A percentile compares a stretch with the other conserved stretches of the same genome.
phyloP scores from a whole-genome alignment of 2,113 vertebrate species.

The Astur gentilis region DNA sequence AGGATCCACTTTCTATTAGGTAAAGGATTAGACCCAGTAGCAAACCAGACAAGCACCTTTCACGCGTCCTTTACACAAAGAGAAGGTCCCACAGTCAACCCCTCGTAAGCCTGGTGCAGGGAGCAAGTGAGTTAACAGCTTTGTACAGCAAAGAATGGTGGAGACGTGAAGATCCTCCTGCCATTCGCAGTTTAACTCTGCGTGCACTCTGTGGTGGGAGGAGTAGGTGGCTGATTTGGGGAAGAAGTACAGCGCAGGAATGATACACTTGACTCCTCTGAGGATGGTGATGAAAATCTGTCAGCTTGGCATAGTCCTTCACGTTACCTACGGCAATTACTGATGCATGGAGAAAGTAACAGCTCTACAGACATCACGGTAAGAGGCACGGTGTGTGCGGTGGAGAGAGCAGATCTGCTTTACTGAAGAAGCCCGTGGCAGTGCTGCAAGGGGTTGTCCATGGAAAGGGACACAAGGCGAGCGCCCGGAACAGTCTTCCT shows the following conservation, averaged over 20 bases:
- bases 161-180: slow-evolving; percentile 28
- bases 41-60: not conserved
- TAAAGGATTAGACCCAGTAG: not conserved
- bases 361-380: not conserved
- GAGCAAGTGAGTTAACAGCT: slow-evolving; percentile 13
- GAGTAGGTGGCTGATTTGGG: slow-evolving; percentile 53
- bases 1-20: not conserved
- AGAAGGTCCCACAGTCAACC: not conserved
- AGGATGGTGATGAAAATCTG: slow-evolving; percentile 54
- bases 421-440: not conserved
- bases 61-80: not conserved
- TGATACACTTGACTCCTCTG: slow-evolving; percentile 40
- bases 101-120: not conserved
- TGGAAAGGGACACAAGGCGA: not conserved
- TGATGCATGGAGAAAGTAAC: not conserved
- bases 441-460: not conserved
- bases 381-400: not conserved
- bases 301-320: slow-evolving; percentile 51
- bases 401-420: not conserved
- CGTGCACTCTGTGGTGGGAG: slow-evolving; percentile 34
- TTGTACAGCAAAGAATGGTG: not conserved
- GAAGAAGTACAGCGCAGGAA: slow-evolving; percentile 39
- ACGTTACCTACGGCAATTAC: slow-evolving; percentile 20
- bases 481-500: not conserved
- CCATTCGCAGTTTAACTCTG: slow-evolving; percentile 3